A percentile compares a stretch with the other conserved stretches of the same genome.
Evolutionary conservation across 2,888 invertebrate species (phyloP).

Genomic region (Bedellia somnulentella): DNA sequence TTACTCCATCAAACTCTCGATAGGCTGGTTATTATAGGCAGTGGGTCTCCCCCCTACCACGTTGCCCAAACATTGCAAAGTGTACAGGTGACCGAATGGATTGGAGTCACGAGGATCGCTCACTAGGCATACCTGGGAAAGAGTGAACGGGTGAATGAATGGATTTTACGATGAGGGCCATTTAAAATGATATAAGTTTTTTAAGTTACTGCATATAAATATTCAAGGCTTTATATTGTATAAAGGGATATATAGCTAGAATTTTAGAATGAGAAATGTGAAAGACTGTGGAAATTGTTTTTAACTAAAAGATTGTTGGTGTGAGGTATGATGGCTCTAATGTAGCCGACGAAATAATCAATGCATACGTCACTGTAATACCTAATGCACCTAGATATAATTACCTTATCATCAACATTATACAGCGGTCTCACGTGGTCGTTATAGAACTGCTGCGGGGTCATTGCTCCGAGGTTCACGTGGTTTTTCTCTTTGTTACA

Average conservation of each 20-base stretch:
- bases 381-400: constrained; percentile 1
- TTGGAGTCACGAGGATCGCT: constrained; percentile 82
- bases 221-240: no score
- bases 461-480: constrained; percentile 73
- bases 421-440: constrained; percentile 74
- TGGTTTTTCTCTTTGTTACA: constrained; percentile 80
- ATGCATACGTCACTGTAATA: no score
- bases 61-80: constrained; percentile 87
- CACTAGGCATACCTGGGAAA: constrained; percentile 76
- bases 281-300: no score
- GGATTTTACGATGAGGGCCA: no score
- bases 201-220: no score
- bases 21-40: constrained; percentile 86
- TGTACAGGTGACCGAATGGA: constrained; percentile 78
- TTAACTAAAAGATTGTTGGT: no score
- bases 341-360: no score
- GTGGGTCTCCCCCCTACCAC: constrained; percentile 78
- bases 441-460: constrained; percentile 80
- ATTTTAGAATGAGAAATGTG: no score
- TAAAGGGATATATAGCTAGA: no score
- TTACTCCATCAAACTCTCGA: constrained; percentile 71
- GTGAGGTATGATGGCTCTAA: no score
- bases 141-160: no score
- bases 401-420: constrained; percentile 81
- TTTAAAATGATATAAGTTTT: no score